These are phyloP conservation scores for Lontra canadensis DNA, from an alignment of 2,113 vertebrate species.

Conservation along the genomic window DNA sequence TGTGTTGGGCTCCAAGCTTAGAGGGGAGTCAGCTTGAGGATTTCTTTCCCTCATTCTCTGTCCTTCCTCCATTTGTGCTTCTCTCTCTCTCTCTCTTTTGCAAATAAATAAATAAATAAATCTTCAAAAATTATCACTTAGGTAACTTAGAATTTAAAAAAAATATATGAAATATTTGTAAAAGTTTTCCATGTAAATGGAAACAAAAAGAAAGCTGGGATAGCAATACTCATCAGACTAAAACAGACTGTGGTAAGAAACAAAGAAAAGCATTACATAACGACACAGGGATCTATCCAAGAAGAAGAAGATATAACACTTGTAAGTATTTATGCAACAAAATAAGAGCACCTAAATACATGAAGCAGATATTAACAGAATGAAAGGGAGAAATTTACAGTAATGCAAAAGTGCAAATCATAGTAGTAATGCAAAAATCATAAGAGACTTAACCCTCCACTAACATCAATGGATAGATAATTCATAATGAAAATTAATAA, in stretches of 20 bases:
- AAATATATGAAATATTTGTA: background rate
- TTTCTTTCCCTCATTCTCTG: background rate
- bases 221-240: background rate
- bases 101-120: background rate
- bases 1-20: background rate
- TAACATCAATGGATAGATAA: background rate
- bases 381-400: background rate
- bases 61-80: background rate
- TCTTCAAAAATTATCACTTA: background rate
- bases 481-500: background rate
- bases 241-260: background rate
- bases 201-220: background rate
- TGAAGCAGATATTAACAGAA: background rate
- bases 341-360: background rate
- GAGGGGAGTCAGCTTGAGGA: background rate
- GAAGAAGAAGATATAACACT: background rate
- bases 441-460: background rate
- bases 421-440: background rate
- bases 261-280: background rate
- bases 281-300: background rate
- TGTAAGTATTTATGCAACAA: background rate
- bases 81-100: background rate
- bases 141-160: background rate
- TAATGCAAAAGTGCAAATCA: background rate
- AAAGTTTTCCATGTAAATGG: background rate